A percentile compares a stretch with the other conserved stretches of the same genome.
Evolutionary conservation across 2,888 invertebrate species (phyloP).

Genomic region (Thymelicus sylvestris): DNA sequence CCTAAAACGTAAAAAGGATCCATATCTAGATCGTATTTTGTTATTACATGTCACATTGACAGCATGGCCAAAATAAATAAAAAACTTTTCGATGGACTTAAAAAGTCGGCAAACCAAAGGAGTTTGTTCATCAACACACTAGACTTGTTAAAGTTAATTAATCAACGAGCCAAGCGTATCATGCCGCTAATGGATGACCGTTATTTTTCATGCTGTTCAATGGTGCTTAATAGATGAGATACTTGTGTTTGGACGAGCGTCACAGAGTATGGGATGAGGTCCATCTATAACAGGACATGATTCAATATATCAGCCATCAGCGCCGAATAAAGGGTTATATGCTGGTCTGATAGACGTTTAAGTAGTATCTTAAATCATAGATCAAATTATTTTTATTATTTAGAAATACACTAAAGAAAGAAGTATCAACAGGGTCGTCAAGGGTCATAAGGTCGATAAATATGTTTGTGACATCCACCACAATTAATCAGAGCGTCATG

Average conservation of each 20-base stretch:
- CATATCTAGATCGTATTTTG: slow-evolving; percentile 14
- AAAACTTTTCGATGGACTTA: slow-evolving; percentile 31
- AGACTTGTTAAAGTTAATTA: slow-evolving; percentile 55
- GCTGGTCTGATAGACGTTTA: background rate
- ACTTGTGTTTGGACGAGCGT: slow-evolving; percentile 47
- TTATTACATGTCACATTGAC: slow-evolving; percentile 22
- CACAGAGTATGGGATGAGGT: slow-evolving; percentile 33
- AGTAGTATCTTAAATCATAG: background rate
- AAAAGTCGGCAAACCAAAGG: slow-evolving; percentile 43
- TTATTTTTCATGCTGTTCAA: slow-evolving; percentile 50
- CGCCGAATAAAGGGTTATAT: background rate
- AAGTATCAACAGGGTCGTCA: too few relatives aligned
- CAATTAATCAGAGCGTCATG: too few relatives aligned
- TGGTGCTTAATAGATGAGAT: slow-evolving; percentile 50
- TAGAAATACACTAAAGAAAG: too few relatives aligned
- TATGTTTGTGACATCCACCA: too few relatives aligned
- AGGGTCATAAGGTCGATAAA: too few relatives aligned
- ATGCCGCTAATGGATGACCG: slow-evolving; percentile 47
- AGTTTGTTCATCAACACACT: slow-evolving; percentile 59
- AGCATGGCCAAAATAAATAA: slow-evolving; percentile 32
- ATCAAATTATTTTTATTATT: background rate
- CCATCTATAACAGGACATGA: slow-evolving; percentile 38
- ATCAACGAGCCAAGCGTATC: slow-evolving; percentile 48
- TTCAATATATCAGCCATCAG: slow-evolving; percentile 14
- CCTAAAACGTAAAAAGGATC: background rate